Evolutionary conservation across 2,888 invertebrate genomes (phyloP).

Genomic region (Nomada ferruginata): DNA sequence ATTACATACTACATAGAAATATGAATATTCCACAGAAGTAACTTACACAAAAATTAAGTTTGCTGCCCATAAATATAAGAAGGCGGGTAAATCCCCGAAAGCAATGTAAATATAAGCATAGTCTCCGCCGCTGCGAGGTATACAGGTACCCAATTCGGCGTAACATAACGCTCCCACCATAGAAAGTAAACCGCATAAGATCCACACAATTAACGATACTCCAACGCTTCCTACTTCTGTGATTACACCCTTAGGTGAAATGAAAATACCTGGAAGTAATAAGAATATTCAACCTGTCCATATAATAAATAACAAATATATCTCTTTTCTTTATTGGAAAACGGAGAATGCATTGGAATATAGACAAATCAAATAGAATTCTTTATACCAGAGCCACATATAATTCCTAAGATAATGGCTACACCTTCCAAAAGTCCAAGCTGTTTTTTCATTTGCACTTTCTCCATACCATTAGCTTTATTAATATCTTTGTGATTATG

Average conservation of each 20-base stretch:
- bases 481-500: conserved; percentile 11
- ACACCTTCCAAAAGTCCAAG: conserved; percentile 96
- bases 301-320: background rate
- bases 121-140: conserved; percentile 98
- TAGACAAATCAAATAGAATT: background rate
- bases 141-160: conserved; percentile 95
- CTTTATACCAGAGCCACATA: conserved; percentile 93
- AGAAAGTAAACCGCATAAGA: conserved; percentile 93
- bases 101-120: conserved; percentile 98
- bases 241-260: conserved; percentile 97
- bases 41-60: conserved; percentile 97
- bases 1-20: background rate
- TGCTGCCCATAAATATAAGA: conserved; percentile 98
- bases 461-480: conserved; percentile 69
- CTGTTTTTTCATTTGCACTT: conserved; percentile 93
- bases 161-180: conserved; percentile 98
- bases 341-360: background rate
- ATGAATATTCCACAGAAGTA: background rate
- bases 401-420: conserved; percentile 96
- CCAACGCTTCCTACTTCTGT: conserved; percentile 96
- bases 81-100: conserved; percentile 95
- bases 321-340: background rate
- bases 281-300: conserved; percentile 13
- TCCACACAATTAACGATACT: conserved; percentile 94
- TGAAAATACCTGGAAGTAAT: conserved; percentile 91